Evolutionary conservation across 2,888 invertebrate genomes (phyloP), one percentile per base, ranked within the genome.

Genomic region (Anorthoa munda): DNA sequence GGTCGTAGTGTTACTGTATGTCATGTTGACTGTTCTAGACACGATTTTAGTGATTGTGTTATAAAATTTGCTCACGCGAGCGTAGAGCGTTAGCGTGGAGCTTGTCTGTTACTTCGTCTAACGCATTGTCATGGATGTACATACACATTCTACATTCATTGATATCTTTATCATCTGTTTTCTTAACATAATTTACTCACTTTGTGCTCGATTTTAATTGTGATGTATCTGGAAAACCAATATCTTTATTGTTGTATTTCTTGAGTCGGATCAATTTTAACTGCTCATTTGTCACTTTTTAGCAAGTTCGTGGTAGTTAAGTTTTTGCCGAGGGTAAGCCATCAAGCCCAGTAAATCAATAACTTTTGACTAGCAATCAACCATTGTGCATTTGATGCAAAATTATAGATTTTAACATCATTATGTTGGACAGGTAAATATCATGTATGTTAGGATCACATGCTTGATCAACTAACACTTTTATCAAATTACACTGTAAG

Each of bases 1-100:
- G 77, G 65, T 81, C 61, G 66, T 21, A 45, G 26, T 59, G 13
- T 39, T 26, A 71, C 60, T 70, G 45, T 45, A 39, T 15, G 48
- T 26, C n/a, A 51, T 60, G 23, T 61, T 55, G 3, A 50, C 55
- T 66, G 59, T 69, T 69, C 18, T 48, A 23, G 50, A 26, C 21
- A 17, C 23, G 7, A 51, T 31, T 3, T 1, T 50, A 5, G 69
- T 45, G 15, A n/a, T 50, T 48, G 55, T 31, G 21, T 17, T 56
- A 61, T 18, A 23, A 23, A 78, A 59, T 23, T 26, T 45, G 13
- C 39, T 2, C 12, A 26, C 18, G 39, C 9, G 12, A 39, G 21
- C 18, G 17, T 18, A 31, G 18, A 18, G 31, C 18, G 21, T 23
- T 51, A 26, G 26, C n/a, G 4, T 23, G 2, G 13, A 39, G 12